Conservation (phyloP, 2,888 invertebrate genomes). For the Stenodema calcarata region DNA sequence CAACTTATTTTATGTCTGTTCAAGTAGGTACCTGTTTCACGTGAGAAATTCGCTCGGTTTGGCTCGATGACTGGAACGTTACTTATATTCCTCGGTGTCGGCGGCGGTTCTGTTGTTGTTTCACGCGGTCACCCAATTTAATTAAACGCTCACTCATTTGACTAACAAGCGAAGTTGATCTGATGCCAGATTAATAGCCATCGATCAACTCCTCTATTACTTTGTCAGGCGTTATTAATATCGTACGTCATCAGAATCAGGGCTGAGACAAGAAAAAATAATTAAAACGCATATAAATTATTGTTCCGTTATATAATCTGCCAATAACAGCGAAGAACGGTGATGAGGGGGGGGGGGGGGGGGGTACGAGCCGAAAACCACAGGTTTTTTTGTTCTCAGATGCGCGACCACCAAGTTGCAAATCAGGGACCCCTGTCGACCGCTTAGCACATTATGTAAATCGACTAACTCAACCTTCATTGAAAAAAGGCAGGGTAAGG, state of each 20-base stretch:
- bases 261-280: neutral
- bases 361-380: neutral
- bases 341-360: too few relatives aligned
- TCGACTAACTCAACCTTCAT: neutral
- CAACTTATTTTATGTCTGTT: too few relatives aligned
- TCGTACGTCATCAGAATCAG: neutral
- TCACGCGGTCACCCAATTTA: neutral
- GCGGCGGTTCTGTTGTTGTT: neutral
- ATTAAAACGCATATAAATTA: neutral
- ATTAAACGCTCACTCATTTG: neutral
- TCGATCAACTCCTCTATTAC: neutral
- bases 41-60: too few relatives aligned
- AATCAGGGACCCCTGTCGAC: neutral
- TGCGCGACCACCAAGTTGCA: neutral
- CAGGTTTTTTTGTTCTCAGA: neutral
- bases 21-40: too few relatives aligned
- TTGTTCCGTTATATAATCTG: neutral
- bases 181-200: neutral
- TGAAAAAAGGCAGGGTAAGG: neutral
- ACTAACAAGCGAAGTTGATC: neutral
- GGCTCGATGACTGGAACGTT: too few relatives aligned
- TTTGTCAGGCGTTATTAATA: neutral
- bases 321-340: neutral
- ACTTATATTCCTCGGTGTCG: too few relatives aligned
- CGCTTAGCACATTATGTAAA: constrained; percentile 19